These are phyloP conservation scores for Pimpla rufipes DNA, from an alignment of 2,888 invertebrate genomes.

Conservation along the genomic window DNA sequence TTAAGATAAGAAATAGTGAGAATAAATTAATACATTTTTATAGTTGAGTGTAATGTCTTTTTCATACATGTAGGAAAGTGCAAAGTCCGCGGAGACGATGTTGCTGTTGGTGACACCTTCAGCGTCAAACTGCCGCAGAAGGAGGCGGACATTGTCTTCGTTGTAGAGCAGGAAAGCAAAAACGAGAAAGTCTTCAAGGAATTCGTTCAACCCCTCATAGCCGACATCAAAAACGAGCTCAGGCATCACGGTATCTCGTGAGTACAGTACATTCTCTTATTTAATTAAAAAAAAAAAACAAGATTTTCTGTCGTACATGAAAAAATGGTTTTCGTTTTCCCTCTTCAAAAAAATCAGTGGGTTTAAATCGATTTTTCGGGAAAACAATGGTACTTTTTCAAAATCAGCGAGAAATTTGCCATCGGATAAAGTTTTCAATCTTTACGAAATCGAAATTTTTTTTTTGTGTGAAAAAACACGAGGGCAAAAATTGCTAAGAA, in stretches of 20 bases:
- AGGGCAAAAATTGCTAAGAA: too few species aligned
- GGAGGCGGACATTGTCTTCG: conserved; percentile 93
- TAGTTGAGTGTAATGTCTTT: too few species aligned
- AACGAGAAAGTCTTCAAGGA: conserved; percentile 90
- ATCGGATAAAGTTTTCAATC: too few species aligned
- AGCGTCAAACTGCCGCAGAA: conserved; percentile 90
- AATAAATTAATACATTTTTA: too few species aligned
- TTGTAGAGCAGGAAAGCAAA: conserved; percentile 89
- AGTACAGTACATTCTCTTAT: conserved; percentile 76
- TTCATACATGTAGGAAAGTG: conserved; percentile 83
- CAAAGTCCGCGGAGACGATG: conserved; percentile 84
- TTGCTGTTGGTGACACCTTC: conserved; percentile 88
- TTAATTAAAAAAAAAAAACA: conserved; percentile 8
- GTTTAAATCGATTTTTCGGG: too few species aligned
- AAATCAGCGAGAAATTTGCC: too few species aligned
- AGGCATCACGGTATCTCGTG: conserved; percentile 89
- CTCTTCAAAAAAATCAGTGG: too few species aligned
- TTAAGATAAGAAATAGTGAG: too few species aligned
- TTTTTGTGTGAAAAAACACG: too few species aligned
- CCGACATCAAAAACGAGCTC: conserved; percentile 87
- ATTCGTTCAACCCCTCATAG: conserved; percentile 88
- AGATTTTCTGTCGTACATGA: neutral
- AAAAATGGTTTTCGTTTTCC: too few species aligned
- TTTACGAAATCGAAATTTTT: too few species aligned
- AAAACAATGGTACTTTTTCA: too few species aligned